Percentiles rank a stretch among this genome's conserved stretches.
Evolutionary conservation across 2,113 vertebrate genomes (phyloP).

Genomic region (Oryzias melastigma): DNA sequence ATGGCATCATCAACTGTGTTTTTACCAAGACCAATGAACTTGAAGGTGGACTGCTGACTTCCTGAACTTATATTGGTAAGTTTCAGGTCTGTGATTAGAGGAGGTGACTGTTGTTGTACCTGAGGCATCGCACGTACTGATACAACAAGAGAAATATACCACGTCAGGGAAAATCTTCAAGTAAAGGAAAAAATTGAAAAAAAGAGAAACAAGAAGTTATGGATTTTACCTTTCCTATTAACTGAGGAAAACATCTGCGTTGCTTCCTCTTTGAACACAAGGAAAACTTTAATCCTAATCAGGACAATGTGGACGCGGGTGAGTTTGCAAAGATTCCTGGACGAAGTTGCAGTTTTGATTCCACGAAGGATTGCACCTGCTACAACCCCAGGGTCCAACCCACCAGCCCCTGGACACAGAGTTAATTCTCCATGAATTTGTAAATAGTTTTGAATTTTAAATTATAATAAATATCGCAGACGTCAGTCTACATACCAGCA

Average conservation of each 20-base stretch:
- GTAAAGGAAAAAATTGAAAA: neutral
- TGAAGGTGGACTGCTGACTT: constrained; percentile 33
- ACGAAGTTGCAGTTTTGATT: constrained; percentile 19
- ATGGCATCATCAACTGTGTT: constrained; percentile 31
- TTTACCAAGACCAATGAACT: constrained; percentile 40
- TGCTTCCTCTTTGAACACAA: constrained; percentile 52
- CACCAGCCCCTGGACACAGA: constrained; percentile 48
- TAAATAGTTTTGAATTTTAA: neutral
- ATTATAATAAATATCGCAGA: neutral
- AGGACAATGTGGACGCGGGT: constrained; percentile 50
- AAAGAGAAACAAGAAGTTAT: neutral
- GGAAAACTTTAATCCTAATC: constrained; percentile 54
- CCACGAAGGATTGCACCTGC: constrained; percentile 60
- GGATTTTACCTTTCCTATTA: constrained; percentile 34
- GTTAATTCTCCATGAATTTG: neutral
- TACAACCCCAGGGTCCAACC: constrained; percentile 36
- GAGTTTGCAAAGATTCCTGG: constrained; percentile 11
- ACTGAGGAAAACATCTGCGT: constrained; percentile 21
- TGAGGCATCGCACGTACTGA: neutral
- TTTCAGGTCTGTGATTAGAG: neutral
- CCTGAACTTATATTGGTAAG: neutral
- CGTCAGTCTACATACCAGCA: constrained; percentile 41
- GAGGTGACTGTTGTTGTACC: neutral
- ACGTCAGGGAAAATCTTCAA: neutral
- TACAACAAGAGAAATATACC: constrained; percentile 1